Evolutionary conservation across 2,113 vertebrate genomes (phyloP).

Genomic region (Nothoprocta pentlandii): DNA sequence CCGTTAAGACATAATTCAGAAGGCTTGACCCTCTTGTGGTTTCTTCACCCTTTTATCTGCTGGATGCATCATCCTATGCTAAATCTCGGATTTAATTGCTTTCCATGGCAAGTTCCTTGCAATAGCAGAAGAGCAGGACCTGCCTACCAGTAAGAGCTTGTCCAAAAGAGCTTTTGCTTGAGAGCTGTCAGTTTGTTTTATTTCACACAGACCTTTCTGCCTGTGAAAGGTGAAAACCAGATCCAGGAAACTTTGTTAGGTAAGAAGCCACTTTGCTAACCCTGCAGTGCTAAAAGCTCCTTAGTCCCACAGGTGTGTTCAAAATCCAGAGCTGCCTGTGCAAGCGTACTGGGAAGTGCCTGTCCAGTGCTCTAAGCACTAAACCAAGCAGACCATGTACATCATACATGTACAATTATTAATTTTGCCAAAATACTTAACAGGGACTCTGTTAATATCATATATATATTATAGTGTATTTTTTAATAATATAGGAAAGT

Average conservation of each 20-base stretch:
- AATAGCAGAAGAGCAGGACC: neutral
- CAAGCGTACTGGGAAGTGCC: neutral
- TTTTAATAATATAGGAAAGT: neutral
- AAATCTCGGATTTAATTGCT: neutral
- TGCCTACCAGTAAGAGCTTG: neutral
- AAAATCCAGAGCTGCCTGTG: neutral
- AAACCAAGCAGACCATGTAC: neutral
- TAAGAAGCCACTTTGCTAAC: neutral
- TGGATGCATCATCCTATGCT: neutral
- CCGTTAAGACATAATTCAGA: neutral
- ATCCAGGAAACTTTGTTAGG: neutral
- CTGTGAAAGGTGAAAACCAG: neutral
- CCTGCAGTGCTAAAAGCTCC: neutral
- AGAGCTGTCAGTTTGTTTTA: neutral
- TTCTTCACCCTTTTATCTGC: neutral
- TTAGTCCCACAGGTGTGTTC: neutral
- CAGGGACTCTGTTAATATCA: accelerated
- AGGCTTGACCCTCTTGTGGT: neutral
- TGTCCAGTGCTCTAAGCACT: neutral
- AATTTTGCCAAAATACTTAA: neutral
- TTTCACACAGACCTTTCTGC: neutral
- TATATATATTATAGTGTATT: neutral
- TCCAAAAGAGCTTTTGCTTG: neutral
- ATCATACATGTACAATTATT: neutral
- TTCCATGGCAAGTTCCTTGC: neutral